Evolutionary conservation across 1,140 invertebrate genomes (phyloP), one percentile per base, ranked within the genome.

Genomic region (Bombus terrestris): DNA sequence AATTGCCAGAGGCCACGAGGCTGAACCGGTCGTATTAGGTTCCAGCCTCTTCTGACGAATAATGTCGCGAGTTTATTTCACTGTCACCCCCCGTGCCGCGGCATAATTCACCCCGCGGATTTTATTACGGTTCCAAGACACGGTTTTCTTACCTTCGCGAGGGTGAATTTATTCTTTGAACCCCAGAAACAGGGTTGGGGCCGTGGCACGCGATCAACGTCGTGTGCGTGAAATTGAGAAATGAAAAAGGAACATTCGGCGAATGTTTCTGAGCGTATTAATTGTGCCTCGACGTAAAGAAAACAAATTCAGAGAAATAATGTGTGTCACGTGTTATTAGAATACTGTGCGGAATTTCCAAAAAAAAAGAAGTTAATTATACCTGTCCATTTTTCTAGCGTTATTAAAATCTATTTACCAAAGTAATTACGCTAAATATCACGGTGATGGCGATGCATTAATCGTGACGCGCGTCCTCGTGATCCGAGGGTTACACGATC

Each of bases 1-100:
- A 69, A 81, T 83, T 64, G 66, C 86, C 81, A 62, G 43, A n/a
- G 37, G 71, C 71, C 37, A 22, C 35, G 47, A 5, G 62, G 39
- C 32, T 18, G 41, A 68, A 75, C 69, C 82, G 82, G 76, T 85
- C 75, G 86, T 87, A 87, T 87, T 85, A 85, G 76, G 75, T 85
- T 85, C 82, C 82, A 87, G 59, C 57, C 32, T 75, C 82, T 35
- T 59, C 82, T 35, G 59, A 79, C 75, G 69, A 85, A 87, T 85
- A 85, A 83, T 69, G 74, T 75, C 71, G 59, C 86, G 76, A 85
- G 68, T 87, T 87, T 84, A 79, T 80, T 85, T 62, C 57, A 15
- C 53, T 83, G 81, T 78, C 74, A 53, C n/a, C 41, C 43, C 47
- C 25, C 13, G 15, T 73, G 37, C n/a, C 13, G n/a, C 37, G 57